Percentiles rank a stretch among this genome's conserved stretches.
phyloP scores from a whole-genome alignment of 2,113 vertebrate species.

The Hyperopisus bebe region DNA sequence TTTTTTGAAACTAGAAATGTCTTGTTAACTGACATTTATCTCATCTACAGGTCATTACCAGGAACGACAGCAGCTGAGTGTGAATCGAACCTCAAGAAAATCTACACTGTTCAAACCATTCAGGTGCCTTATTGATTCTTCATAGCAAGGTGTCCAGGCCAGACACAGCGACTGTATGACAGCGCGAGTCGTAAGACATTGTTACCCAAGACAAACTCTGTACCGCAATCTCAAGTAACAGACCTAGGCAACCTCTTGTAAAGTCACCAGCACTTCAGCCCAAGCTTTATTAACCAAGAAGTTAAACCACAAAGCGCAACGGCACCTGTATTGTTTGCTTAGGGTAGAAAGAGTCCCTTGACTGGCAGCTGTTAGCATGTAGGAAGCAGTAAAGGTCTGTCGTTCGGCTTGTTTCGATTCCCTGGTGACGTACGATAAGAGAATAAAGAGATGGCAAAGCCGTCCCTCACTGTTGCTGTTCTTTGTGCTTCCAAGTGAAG shows the following conservation, averaged over 20 bases:
- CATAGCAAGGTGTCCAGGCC: neutral
- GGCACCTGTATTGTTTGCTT: neutral
- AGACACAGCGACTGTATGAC: neutral
- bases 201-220: neutral
- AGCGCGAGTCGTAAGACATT: neutral
- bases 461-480: neutral
- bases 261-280: neutral
- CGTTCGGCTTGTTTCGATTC: neutral
- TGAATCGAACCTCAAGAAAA: conserved; percentile 89
- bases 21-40: neutral
- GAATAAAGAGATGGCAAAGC: neutral
- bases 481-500: neutral
- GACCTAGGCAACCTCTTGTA: neutral
- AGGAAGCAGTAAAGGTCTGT: neutral
- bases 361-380: neutral
- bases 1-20: neutral
- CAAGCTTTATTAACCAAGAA: neutral
- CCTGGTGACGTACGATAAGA: neutral
- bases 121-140: conserved; percentile 64
- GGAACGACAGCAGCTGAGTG: conserved; percentile 89
- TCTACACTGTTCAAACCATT: conserved; percentile 85
- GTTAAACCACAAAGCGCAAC: neutral
- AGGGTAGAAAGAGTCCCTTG: neutral
- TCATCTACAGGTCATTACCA: conserved; percentile 73
- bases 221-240: neutral